Evolutionary conservation across 2,113 vertebrate species (phyloP).

Genomic region (Butorides virescens): DNA sequence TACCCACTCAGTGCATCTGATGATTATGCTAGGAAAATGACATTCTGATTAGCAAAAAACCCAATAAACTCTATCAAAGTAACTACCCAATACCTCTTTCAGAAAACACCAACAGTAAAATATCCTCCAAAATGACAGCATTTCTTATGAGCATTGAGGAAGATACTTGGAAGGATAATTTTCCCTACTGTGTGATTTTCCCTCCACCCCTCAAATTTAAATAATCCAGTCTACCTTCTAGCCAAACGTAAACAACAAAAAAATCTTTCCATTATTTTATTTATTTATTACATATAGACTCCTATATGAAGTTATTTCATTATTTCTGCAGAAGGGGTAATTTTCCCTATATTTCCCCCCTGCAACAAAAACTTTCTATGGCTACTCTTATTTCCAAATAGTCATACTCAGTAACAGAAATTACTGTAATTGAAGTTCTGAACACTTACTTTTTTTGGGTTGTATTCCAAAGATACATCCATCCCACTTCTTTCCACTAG

Average conservation of each 20-base stretch:
- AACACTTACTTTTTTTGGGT: neutral
- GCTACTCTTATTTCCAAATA: slow-evolving; percentile 11
- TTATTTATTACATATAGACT: neutral
- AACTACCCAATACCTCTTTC: neutral
- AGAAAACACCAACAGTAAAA: neutral
- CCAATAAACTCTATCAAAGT: neutral
- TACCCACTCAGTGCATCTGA: neutral
- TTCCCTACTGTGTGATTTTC: neutral
- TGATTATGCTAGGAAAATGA: neutral
- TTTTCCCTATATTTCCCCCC: neutral
- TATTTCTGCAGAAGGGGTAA: neutral
- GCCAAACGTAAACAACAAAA: neutral
- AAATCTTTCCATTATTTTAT: neutral
- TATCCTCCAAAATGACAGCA: neutral
- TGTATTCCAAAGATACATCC: slow-evolving; percentile 15
- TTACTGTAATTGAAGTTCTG: slow-evolving; percentile 29
- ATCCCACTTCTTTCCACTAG: neutral
- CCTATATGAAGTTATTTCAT: neutral
- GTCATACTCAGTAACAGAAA: slow-evolving; percentile 12
- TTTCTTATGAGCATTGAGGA: neutral
- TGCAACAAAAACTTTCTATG: neutral
- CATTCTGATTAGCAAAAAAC: neutral
- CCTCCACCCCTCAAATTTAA: neutral
- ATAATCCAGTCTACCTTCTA: neutral
- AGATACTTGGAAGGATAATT: neutral